phyloP scores from a whole-genome alignment of 1,140 invertebrate species.

The Drosophila arawakana region DNA sequence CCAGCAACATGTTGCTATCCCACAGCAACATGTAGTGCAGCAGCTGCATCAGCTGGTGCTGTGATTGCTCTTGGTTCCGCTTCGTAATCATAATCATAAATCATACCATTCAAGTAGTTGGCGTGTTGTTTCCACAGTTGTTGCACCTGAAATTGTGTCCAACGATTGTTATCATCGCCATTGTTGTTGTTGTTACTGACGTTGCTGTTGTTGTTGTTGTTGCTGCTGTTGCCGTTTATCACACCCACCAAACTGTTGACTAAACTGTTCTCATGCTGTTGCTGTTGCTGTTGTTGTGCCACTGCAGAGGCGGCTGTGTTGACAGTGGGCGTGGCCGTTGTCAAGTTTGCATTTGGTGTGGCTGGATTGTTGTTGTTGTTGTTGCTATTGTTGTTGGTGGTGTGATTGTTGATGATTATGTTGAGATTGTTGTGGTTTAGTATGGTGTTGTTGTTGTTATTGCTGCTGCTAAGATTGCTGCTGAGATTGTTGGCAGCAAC shows the following conservation, averaged over 20 bases:
- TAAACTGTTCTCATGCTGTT: constrained; percentile 75
- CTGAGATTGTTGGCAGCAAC: constrained; percentile 75
- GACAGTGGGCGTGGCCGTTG: constrained; percentile 60
- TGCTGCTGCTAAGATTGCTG: constrained; percentile 61
- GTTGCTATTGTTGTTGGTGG: constrained; percentile 59
- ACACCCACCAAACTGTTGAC: constrained; percentile 78
- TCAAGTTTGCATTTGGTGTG: constrained; percentile 79
- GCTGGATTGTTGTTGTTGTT: constrained; percentile 82
- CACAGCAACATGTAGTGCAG: neutral
- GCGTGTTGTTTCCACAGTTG: constrained; percentile 84
- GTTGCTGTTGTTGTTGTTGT: constrained; percentile 55
- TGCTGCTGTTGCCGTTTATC: constrained; percentile 59
- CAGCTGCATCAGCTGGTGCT: neutral
- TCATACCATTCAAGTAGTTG: constrained; percentile 84
- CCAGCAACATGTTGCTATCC: neutral
- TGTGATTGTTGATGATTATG: constrained; percentile 67
- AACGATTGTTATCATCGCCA: constrained; percentile 79
- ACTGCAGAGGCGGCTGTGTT: constrained; percentile 66
- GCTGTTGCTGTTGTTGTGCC: constrained; percentile 62
- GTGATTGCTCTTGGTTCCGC: constrained; percentile 2
- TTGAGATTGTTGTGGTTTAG: constrained; percentile 77
- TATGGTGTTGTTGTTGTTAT: constrained; percentile 66
- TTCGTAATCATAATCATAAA: neutral
- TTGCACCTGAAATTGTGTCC: constrained; percentile 84
- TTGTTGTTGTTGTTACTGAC: constrained; percentile 46